Conservation (phyloP, 2,888 invertebrate genomes). For the Ophion costatus region DNA sequence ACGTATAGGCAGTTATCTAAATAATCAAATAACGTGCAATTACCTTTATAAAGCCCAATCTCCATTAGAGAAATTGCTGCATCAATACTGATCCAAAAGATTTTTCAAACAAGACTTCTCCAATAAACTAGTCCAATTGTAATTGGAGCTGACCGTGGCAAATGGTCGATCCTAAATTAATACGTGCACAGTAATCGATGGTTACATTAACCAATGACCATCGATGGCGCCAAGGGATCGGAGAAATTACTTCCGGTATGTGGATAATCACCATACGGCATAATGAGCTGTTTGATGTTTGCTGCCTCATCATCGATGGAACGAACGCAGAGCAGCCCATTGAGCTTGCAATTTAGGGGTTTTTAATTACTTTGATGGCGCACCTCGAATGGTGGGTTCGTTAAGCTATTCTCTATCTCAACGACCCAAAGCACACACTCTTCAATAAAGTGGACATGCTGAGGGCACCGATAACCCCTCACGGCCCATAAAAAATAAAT, state of each 20-base stretch:
- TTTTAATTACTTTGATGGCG: conserved; percentile 4
- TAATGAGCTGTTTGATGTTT: conserved; percentile 11
- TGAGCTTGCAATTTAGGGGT: conserved; percentile 15
- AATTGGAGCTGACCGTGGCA: too few relatives aligned
- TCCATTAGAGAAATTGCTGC: too few relatives aligned
- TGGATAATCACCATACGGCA: neutral
- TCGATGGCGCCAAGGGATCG: neutral
- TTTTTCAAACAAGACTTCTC: neutral
- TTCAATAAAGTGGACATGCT: neutral
- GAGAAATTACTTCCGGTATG: neutral
- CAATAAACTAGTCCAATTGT: neutral
- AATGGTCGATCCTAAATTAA: neutral
- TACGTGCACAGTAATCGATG: neutral
- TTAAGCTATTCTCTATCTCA: neutral
- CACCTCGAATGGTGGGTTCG: conserved; percentile 7
- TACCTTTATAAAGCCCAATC: too few relatives aligned
- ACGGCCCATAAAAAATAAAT: neutral
- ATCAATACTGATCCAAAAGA: neutral
- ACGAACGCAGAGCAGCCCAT: neutral
- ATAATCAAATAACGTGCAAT: too few relatives aligned
- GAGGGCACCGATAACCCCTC: neutral
- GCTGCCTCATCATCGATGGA: conserved; percentile 14
- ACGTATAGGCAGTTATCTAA: too few relatives aligned
- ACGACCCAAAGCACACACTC: conserved; percentile 1
- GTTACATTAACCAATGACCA: neutral